A percentile compares a stretch with the other conserved stretches of the same genome.
These are phyloP conservation scores for Heloderma charlesbogerti DNA, from an alignment of 2,113 vertebrate species.

Conservation along the genomic window DNA sequence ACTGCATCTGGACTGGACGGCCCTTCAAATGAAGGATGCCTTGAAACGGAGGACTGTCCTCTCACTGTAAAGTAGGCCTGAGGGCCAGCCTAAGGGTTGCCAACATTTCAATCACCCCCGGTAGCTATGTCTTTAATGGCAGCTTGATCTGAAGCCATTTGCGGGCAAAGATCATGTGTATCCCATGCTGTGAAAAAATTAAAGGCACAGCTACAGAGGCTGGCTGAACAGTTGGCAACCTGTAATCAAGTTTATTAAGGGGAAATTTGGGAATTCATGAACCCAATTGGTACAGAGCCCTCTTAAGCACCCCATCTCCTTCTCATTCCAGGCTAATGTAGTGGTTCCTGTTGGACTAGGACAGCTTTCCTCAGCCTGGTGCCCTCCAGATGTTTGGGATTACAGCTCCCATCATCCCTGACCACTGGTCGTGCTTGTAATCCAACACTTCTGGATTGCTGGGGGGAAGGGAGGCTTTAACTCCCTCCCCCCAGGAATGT, in stretches of 20 bases:
- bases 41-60: no score
- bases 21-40: no score
- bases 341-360: no score
- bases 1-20: no score
- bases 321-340: no score
- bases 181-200: background rate
- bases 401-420: background rate
- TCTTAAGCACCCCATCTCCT: no score
- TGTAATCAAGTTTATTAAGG: background rate
- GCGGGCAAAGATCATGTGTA: background rate
- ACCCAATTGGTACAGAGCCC: background rate
- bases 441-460: background rate
- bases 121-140: background rate
- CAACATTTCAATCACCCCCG: background rate
- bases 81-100: no score
- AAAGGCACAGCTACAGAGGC: background rate
- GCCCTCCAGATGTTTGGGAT: background rate
- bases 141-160: no score
- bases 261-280: background rate
- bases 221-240: background rate
- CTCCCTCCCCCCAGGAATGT: no score
- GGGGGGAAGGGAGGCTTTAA: no score
- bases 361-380: background rate
- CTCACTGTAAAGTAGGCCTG: no score
- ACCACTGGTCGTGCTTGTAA: background rate